These are phyloP conservation scores for Pachyramphus minor DNA, from an alignment of 2,113 vertebrate species.

Conservation along the genomic window DNA sequence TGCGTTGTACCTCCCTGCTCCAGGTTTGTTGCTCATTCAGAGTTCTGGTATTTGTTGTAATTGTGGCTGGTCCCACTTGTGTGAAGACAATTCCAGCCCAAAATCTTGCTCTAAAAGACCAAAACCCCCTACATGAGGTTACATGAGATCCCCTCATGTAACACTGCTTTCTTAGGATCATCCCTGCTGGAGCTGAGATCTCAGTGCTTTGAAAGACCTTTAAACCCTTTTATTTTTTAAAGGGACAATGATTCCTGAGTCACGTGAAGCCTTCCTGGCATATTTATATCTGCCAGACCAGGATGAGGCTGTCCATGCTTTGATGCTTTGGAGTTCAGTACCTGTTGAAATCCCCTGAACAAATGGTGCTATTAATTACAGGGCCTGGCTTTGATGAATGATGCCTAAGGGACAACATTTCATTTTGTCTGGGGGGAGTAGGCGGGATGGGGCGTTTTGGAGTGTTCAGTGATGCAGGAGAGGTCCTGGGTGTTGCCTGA, in stretches of 20 bases:
- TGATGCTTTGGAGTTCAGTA: conserved; percentile 37
- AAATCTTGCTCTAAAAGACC: neutral
- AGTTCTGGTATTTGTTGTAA: neutral
- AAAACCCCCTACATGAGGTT: neutral
- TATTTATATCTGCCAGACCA: conserved; percentile 9
- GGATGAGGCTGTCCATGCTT: conserved; percentile 13
- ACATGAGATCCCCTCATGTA: neutral
- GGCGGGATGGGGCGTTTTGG: neutral
- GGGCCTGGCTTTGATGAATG: conserved; percentile 49
- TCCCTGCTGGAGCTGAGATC: neutral
- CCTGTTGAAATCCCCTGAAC: conserved; percentile 33
- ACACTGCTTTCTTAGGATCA: neutral
- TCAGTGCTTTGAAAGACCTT: neutral
- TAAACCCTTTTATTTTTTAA: neutral
- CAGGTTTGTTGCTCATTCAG: fast-evolving
- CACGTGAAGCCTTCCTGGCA: neutral
- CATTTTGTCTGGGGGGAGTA: conserved; percentile 21
- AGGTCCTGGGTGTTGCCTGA: conserved; percentile 52
- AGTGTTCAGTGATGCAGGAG: conserved; percentile 49
- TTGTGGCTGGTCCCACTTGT: neutral
- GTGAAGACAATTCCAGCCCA: neutral
- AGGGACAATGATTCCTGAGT: neutral
- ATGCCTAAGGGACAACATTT: conserved; percentile 19
- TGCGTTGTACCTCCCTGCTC: neutral
- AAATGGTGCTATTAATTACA: conserved; percentile 30